These are phyloP conservation scores for Percopsis omiscomaycus DNA, from an alignment of 2,797 vertebrate species.

Conservation along the genomic window DNA sequence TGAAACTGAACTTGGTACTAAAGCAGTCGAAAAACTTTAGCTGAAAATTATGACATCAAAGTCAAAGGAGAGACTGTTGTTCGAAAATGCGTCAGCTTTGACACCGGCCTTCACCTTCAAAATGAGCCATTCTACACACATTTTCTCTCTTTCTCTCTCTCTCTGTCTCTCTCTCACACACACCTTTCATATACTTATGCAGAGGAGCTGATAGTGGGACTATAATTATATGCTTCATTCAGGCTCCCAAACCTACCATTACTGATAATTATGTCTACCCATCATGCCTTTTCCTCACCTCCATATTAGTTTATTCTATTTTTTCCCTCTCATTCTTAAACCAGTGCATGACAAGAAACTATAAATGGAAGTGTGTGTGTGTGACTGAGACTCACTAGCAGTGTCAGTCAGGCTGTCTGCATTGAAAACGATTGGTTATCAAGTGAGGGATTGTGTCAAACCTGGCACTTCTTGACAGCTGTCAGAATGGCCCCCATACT, in stretches of 20 bases:
- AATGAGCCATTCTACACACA: neutral
- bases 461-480: constrained; percentile 49
- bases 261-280: constrained; percentile 68
- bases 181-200: neutral
- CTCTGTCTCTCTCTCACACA: neutral
- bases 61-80: constrained; percentile 19
- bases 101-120: neutral
- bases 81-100: constrained; percentile 1
- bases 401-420: constrained; percentile 44
- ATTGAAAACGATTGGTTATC: constrained; percentile 48
- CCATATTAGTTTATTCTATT: constrained; percentile 16
- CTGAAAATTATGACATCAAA: neutral
- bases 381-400: constrained; percentile 39
- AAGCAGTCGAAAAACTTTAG: too few species aligned
- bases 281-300: constrained; percentile 23
- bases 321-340: constrained; percentile 23
- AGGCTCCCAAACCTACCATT: constrained; percentile 65
- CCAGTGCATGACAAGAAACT: constrained; percentile 17
- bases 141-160: neutral
- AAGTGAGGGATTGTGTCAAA: constrained; percentile 43
- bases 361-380: constrained; percentile 10
- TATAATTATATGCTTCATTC: constrained; percentile 70
- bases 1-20: neutral
- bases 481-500: constrained; percentile 42
- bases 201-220: constrained; percentile 19